These are phyloP conservation scores for Pseudochromis fuscus DNA, from an alignment of 2,797 vertebrate genomes.

Conservation along the genomic window DNA sequence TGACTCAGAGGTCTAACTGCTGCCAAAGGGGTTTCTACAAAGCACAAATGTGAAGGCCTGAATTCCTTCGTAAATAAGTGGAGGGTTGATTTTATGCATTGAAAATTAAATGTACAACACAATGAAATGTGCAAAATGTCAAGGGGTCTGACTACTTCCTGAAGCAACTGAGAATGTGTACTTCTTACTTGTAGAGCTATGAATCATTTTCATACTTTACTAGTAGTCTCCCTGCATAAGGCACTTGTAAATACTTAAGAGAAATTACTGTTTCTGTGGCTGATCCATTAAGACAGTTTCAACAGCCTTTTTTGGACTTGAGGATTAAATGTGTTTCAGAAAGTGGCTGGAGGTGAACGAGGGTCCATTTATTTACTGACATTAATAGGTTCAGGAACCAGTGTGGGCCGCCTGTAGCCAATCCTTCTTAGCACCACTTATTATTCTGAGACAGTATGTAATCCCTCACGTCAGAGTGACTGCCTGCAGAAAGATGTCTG, in stretches of 20 bases:
- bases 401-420: constrained; percentile 27
- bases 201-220: too few species aligned
- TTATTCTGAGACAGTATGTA: constrained; percentile 47
- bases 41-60: too few species aligned
- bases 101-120: too few species aligned
- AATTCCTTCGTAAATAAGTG: background rate
- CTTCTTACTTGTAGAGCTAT: too few species aligned
- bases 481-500: background rate
- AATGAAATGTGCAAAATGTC: too few species aligned
- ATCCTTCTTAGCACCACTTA: constrained; percentile 49
- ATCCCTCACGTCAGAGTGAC: constrained; percentile 36
- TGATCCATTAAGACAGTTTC: background rate
- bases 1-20: background rate
- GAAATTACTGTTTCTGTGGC: background rate
- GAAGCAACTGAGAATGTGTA: too few species aligned
- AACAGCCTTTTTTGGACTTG: background rate
- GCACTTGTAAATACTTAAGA: background rate
- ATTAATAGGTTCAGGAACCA: constrained; percentile 52
- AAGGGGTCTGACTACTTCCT: too few species aligned
- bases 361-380: constrained; percentile 45
- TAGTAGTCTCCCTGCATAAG: background rate
- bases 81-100: too few species aligned
- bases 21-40: background rate
- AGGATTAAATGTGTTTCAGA: constrained; percentile 15
- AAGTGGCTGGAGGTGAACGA: constrained; percentile 21